Evolutionary conservation across 2,113 vertebrate species (phyloP).

Genomic region (Ia io): DNA sequence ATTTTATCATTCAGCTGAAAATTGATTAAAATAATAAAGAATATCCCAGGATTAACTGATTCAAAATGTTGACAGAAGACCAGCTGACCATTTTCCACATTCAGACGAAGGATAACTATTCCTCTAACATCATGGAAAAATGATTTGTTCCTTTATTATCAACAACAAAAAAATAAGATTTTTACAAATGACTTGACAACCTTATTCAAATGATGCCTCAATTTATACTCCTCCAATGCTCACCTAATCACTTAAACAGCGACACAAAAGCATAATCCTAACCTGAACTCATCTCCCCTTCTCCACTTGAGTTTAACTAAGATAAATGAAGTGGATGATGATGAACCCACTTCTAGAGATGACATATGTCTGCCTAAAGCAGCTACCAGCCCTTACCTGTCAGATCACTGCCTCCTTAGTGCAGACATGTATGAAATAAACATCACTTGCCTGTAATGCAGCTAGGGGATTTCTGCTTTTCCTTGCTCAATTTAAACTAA

Average conservation of each 20-base stretch:
- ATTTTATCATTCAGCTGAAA: constrained; percentile 39
- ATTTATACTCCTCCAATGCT: neutral
- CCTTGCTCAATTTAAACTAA: neutral
- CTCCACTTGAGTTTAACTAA: neutral
- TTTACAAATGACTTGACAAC: neutral
- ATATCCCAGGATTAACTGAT: constrained; percentile 31
- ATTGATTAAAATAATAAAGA: constrained; percentile 15
- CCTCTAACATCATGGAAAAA: neutral
- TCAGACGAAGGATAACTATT: constrained; percentile 24
- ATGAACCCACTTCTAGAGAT: neutral
- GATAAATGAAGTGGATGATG: neutral
- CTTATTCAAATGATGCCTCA: neutral
- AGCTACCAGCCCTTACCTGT: neutral
- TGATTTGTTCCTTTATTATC: constrained; percentile 14
- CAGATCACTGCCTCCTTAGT: neutral
- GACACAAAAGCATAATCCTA: neutral
- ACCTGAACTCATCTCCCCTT: constrained; percentile 18
- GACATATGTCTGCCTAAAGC: neutral
- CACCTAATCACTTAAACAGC: neutral
- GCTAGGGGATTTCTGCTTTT: neutral
- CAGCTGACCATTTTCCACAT: constrained; percentile 35
- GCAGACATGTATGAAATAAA: neutral
- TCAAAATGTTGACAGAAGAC: constrained; percentile 33
- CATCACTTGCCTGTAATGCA: neutral
- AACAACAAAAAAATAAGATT: neutral